Base-by-base conservation (phyloP, 1,140 invertebrate genomes). In the Drosophila virilis region DNA sequence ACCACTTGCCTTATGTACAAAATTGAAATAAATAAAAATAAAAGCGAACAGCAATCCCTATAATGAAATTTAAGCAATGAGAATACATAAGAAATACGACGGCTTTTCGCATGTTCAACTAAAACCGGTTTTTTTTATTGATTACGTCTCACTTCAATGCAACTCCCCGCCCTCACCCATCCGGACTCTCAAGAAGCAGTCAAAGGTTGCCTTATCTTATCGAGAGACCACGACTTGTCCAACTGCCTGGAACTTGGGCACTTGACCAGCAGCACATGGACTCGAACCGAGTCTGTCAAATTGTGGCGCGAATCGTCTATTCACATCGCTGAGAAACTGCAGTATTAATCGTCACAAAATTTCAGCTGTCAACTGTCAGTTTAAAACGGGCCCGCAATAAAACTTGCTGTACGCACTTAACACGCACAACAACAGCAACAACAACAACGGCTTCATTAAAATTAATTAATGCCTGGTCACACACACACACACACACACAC, bases 391-490 rank as follows among this genome's bases (percentile, higher is more conserved):
- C 13, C 17, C 48, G 54, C 67, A 62, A 74, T 74, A 78, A 76
- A 72, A 72, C 60, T 77, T 66, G 55, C 42, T 45, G 38, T 48
- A 32, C 68, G 78, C 61, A 84, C 74, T 77, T 80, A 66, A 77
- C 80, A 88, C 83, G 74, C 51, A 66, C 74, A 55, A n/a, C 32
- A 55, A 17, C 28, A 74, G 67, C 54, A 78, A 55, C 70, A 60
- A 59, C 54, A 67, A 68, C 81, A 83, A 83, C 79, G 72, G 76
- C 66, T 88, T 88, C 79, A 88, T 89, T 88, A 89, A 89, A 89
- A 78, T 84, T 89, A 88, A 88, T 88, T 88, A 89, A 89, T 88
- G 84, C 84, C 68, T 69, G 74, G 74, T 55, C 84, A 88, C 80
- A 88, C 77, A 65, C 74, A 7, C 42, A 54, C 57, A 46, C 22